Base-by-base conservation (phyloP, 2,888 invertebrate species). In the Xestobium rufovillosum region DNA sequence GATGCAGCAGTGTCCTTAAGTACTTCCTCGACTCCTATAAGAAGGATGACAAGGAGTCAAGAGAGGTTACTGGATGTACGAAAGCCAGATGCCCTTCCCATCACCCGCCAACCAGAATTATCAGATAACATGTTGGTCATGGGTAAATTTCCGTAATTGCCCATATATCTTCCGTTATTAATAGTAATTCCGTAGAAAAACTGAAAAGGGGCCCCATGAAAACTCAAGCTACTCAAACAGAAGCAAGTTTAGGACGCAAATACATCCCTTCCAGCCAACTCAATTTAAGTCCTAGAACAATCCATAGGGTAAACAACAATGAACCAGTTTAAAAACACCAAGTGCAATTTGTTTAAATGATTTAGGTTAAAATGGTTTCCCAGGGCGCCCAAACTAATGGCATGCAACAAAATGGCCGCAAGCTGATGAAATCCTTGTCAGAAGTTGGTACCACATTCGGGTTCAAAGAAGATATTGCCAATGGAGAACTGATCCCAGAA, bases 371-470 rank as follows among this genome's bases (percentile, higher is more conserved):
- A 63, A 88, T 88, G 78, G 86, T 89, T 28, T 89, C 88, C 8
- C 88, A 89, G 59, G 88, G 87, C 12, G 89, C 89, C 6, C 89
- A 90, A 68, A 90, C 89, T 2, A 90, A 90, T 65, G 89, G 89
- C 1, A 68, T 77, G 40, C 68, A 78, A 38, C 63, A 72, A 41
- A 78, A 78, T 55, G 76, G 77, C n/a, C 72, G 87, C 49, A 82
- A 84, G 64, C 67, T 89, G 42, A 83, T 82, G 26, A 89, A 89
- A 66, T 88, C 87, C 37, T 80, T 80, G 46, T 88, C 88, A 2
- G 88, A 88, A 68, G 84, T 84, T 27, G 76, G 76, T 4, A 70
- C 65, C 40, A 66, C 66, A 43, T 63, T 60, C 44, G 54, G 61
- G 57, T 40, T 65, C 63, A 26, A 59, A 57, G 32, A 47, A 26